A percentile compares a stretch with the other conserved stretches of the same genome.
Conservation (phyloP, 1,140 invertebrate species). For the Phortica variegata region DNA sequence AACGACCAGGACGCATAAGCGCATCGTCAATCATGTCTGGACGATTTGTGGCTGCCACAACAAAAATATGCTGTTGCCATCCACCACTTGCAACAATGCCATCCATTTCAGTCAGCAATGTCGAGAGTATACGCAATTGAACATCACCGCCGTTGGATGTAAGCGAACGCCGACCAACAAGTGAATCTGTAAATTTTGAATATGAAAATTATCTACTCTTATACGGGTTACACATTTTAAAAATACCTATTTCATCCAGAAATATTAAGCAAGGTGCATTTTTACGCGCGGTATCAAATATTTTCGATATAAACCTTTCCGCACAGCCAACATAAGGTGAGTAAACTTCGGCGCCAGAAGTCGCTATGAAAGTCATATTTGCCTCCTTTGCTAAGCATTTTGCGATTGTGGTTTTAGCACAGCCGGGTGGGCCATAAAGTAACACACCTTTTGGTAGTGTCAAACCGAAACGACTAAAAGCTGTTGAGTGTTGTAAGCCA, state of each 20-base stretch:
- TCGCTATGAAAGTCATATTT: slow-evolving; percentile 64
- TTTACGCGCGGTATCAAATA: slow-evolving; percentile 68
- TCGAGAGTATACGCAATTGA: slow-evolving; percentile 66
- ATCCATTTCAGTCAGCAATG: slow-evolving; percentile 71
- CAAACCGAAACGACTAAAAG: slow-evolving; percentile 64
- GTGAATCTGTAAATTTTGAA: slow-evolving; percentile 59
- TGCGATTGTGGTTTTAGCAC: slow-evolving; percentile 73
- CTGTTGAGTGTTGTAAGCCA: slow-evolving; percentile 65
- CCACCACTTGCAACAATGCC: slow-evolving; percentile 59
- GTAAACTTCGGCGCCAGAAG: slow-evolving; percentile 68
- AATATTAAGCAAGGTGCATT: slow-evolving; percentile 72
- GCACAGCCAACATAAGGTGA: slow-evolving; percentile 70
- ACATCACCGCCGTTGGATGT: slow-evolving; percentile 54
- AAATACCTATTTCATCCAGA: slow-evolving; percentile 72
- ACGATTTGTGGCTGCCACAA: slow-evolving; percentile 77
- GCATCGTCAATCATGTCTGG: slow-evolving; percentile 79
- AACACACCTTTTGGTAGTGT: slow-evolving; percentile 63
- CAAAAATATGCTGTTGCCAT: slow-evolving; percentile 59
- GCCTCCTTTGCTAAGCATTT: slow-evolving; percentile 66
- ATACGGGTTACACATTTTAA: background rate
- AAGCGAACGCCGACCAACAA: slow-evolving; percentile 61
- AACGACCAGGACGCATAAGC: slow-evolving; percentile 72
- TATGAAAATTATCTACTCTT: background rate
- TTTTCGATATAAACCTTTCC: slow-evolving; percentile 62
- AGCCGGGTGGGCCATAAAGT: slow-evolving; percentile 76